phyloP scores from a whole-genome alignment of 1,140 invertebrate genomes.

The Scaptomyza hsui region DNA sequence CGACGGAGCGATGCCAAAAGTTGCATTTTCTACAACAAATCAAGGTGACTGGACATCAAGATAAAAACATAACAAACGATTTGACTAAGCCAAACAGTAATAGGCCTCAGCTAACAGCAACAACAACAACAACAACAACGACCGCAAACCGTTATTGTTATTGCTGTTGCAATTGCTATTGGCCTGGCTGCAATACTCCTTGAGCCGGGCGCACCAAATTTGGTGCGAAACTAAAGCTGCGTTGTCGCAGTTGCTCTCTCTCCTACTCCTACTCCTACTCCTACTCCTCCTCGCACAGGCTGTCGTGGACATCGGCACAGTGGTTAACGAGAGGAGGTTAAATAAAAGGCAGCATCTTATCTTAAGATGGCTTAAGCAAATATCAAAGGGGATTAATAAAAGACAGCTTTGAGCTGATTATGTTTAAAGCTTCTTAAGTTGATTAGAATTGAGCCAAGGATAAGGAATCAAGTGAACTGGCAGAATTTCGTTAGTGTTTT shows the following conservation, averaged over 20 bases:
- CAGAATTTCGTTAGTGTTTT: background rate
- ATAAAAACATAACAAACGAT: conserved; percentile 83
- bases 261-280: conserved; percentile 28
- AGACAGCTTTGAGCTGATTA: background rate
- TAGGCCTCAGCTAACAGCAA: conserved; percentile 60
- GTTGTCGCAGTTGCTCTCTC: conserved; percentile 56
- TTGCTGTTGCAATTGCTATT: conserved; percentile 58
- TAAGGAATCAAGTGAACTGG: background rate
- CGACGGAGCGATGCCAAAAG: conserved; percentile 67
- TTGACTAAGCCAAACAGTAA: conserved; percentile 81
- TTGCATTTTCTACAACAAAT: conserved; percentile 82
- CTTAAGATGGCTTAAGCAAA: too few relatives aligned
- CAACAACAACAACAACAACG: conserved; percentile 29
- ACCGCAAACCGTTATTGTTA: conserved; percentile 72
- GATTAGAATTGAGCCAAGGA: background rate
- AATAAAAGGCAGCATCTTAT: too few relatives aligned
- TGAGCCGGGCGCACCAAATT: conserved; percentile 66
- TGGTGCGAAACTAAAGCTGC: conserved; percentile 75
- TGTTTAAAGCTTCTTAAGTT: background rate
- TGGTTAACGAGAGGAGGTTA: conserved; percentile 18
- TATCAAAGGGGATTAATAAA: background rate
- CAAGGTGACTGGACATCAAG: conserved; percentile 83
- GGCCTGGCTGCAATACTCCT: conserved; percentile 38
- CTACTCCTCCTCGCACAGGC: conserved; percentile 29
- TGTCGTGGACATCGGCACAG: conserved; percentile 54